Conservation (phyloP, 2,113 vertebrate genomes). For the Ardeotis arabs region DNA sequence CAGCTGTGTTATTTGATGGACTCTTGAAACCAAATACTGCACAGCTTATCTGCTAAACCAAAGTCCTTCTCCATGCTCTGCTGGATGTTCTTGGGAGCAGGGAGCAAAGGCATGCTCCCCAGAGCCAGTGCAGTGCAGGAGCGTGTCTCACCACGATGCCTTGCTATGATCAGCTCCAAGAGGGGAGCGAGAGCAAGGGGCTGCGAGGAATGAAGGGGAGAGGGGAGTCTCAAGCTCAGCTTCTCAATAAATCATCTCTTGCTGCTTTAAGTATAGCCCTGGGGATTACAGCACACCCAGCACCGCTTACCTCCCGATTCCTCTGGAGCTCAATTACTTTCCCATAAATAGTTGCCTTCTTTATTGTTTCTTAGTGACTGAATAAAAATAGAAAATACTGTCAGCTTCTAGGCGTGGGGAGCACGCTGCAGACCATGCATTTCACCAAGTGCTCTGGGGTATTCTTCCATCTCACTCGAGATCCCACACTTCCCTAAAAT, state of each 20-base stretch:
- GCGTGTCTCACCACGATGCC: no score
- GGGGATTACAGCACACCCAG: not conserved
- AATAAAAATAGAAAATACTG: slow-evolving; percentile 14
- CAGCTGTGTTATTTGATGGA: not conserved
- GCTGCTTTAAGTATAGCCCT: not conserved
- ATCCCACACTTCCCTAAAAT: not conserved
- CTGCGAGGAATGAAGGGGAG: accelerated
- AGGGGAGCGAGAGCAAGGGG: not conserved
- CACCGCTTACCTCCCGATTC: not conserved
- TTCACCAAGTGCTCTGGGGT: not conserved
- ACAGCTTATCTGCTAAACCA: not conserved
- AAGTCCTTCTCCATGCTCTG: not conserved
- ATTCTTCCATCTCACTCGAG: not conserved
- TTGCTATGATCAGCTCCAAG: not conserved
- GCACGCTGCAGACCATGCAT: not conserved
- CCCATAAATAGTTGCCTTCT: slow-evolving; percentile 16
- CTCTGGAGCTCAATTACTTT: not conserved
- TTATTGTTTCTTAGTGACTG: slow-evolving; percentile 27
- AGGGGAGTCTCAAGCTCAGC: not conserved
- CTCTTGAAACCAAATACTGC: slow-evolving; percentile 35
- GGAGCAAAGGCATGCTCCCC: not conserved
- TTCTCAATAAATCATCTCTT: not conserved
- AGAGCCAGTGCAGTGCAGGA: not conserved
- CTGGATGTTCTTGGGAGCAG: not conserved
- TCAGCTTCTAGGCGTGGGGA: slow-evolving; percentile 3